phyloP scores from a whole-genome alignment of 2,888 invertebrate genomes.

The Parochlus steinenii region DNA sequence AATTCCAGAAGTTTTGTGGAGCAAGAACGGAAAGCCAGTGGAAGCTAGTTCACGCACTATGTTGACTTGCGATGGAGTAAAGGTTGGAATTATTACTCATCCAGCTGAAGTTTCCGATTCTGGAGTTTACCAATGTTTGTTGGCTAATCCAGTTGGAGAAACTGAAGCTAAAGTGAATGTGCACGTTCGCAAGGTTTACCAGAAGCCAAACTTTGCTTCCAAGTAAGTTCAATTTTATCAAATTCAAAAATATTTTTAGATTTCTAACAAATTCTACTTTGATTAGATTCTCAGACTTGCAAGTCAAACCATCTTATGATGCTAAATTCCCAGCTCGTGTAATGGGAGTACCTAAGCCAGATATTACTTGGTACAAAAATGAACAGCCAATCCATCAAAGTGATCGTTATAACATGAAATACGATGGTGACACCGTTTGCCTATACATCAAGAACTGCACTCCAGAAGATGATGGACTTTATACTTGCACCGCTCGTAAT shows the following conservation, averaged over 20 bases:
- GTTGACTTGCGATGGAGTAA: slow-evolving; percentile 69
- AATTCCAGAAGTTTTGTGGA: slow-evolving; percentile 64
- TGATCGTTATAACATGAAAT: slow-evolving; percentile 55
- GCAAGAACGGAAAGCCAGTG: slow-evolving; percentile 54
- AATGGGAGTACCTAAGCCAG: slow-evolving; percentile 66
- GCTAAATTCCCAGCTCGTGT: slow-evolving; percentile 71
- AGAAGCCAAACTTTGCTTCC: slow-evolving; percentile 55
- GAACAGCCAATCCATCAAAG: slow-evolving; percentile 50
- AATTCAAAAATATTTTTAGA: not conserved
- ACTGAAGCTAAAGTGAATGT: slow-evolving; percentile 51
- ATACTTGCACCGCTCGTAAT: slow-evolving; percentile 63
- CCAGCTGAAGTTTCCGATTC: slow-evolving; percentile 53
- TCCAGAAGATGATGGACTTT: slow-evolving; percentile 51
- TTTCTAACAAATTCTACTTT: slow-evolving; percentile 3
- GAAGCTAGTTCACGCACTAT: slow-evolving; percentile 47
- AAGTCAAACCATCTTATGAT: slow-evolving; percentile 56
- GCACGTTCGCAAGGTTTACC: slow-evolving; percentile 61
- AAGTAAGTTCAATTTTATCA: slow-evolving; percentile 37
- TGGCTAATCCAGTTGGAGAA: slow-evolving; percentile 62
- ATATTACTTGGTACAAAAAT: slow-evolving; percentile 75
- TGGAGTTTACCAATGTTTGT: slow-evolving; percentile 58
- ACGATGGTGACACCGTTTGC: slow-evolving; percentile 65
- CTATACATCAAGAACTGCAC: slow-evolving; percentile 54
- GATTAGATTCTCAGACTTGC: slow-evolving; percentile 29
- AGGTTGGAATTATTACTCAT: slow-evolving; percentile 57